A percentile compares a stretch with the other conserved stretches of the same genome.
phyloP scores from a whole-genome alignment of 2,113 vertebrate genomes.

The Dicrurus megarhynchus region DNA sequence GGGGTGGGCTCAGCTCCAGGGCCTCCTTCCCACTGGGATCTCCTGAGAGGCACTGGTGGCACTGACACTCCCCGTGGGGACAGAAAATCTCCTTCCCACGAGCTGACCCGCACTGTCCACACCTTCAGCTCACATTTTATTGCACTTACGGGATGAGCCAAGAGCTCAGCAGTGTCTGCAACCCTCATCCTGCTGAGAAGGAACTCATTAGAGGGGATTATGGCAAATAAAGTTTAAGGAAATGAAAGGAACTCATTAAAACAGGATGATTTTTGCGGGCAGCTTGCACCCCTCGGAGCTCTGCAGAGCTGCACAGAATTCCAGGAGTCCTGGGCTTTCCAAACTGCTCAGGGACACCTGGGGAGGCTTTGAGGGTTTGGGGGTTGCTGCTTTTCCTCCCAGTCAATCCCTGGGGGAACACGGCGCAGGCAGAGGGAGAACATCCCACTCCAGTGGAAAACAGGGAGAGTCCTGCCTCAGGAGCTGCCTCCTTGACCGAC shows the following conservation, averaged over 20 bases:
- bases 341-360: not conserved
- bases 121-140: not conserved
- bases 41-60: not conserved
- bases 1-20: not conserved
- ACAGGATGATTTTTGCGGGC: not conserved
- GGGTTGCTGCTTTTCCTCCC: not conserved
- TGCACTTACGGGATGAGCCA: not conserved
- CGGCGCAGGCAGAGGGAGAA: not conserved
- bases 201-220: not conserved
- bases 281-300: not conserved
- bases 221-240: not conserved
- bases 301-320: not conserved
- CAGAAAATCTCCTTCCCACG: not conserved
- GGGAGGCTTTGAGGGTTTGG: not conserved
- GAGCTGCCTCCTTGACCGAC: not conserved
- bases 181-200: not conserved
- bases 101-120: not conserved
- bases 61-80: not conserved
- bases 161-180: not conserved
- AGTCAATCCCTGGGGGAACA: accelerated
- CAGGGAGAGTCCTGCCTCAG: not conserved
- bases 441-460: not conserved
- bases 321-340: not conserved
- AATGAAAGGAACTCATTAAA: not conserved
- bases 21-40: not conserved